These are phyloP conservation scores for Hyperoodon ampullatus DNA, from an alignment of 2,113 vertebrate genomes.

Conservation along the genomic window DNA sequence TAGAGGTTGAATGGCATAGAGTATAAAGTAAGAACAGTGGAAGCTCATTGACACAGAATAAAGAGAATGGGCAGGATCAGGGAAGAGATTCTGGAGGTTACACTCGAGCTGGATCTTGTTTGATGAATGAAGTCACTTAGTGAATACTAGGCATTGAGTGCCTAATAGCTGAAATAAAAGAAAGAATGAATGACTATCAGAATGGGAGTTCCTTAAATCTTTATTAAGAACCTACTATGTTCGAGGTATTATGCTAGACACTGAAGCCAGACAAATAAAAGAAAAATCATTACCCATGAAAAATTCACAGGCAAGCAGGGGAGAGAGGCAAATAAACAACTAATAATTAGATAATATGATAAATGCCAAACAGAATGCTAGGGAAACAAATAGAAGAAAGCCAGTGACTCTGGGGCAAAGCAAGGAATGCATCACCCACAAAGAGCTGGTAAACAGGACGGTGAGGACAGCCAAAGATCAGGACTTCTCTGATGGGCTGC, in stretches of 20 bases:
- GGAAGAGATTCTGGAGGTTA: background rate
- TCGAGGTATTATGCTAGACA: background rate
- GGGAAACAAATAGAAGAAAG: background rate
- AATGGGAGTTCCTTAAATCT: background rate
- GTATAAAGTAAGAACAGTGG: background rate
- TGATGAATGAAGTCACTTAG: background rate
- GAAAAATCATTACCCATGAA: background rate
- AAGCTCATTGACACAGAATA: background rate
- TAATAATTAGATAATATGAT: background rate
- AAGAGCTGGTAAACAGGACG: rapidly evolving
- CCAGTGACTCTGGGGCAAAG: background rate
- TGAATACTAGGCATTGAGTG: background rate
- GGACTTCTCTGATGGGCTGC: background rate
- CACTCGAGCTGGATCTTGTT: background rate
- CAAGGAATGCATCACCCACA: no score
- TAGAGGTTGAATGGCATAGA: background rate
- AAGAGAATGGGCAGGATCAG: background rate
- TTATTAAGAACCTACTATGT: background rate
- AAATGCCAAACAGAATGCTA: background rate
- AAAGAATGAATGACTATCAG: background rate
- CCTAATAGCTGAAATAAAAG: background rate
- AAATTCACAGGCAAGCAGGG: background rate
- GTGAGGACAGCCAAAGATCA: background rate
- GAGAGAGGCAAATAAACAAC: background rate
- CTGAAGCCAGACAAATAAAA: background rate